Conservation (phyloP, 2,888 invertebrate species). For the Heliconius erato region DNA sequence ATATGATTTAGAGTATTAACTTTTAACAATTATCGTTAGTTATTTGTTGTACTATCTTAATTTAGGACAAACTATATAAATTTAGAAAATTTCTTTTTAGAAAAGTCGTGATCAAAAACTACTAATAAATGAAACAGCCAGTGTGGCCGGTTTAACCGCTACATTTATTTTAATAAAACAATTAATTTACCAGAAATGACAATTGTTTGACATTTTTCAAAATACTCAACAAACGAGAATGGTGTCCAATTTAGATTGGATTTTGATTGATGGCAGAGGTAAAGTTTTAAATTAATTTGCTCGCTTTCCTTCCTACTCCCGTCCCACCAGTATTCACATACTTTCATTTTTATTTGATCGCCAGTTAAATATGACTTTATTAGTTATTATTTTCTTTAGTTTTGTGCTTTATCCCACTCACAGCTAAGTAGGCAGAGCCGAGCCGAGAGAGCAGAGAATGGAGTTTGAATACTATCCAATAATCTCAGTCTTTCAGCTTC, state of each 20-base stretch:
- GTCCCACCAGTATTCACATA: slow-evolving; percentile 6
- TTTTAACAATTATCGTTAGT: no score
- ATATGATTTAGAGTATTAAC: background rate
- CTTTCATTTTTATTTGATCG: slow-evolving; percentile 3
- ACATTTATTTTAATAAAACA: slow-evolving; percentile 34
- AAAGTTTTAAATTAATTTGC: slow-evolving; percentile 74
- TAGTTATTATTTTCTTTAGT: background rate
- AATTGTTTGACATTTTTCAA: slow-evolving; percentile 54
- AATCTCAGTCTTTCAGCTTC: no score
- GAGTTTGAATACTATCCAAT: no score
- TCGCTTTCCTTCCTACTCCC: slow-evolving; percentile 9
- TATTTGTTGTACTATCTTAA: no score
- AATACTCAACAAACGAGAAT: slow-evolving; percentile 65
- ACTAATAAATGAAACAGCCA: background rate
- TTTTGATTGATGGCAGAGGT: slow-evolving; percentile 78
- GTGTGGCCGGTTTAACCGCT: background rate
- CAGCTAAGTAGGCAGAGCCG: background rate
- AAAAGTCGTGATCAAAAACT: background rate
- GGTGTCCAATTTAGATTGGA: slow-evolving; percentile 78
- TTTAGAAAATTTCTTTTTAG: background rate
- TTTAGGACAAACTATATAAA: no score
- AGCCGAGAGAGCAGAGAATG: no score
- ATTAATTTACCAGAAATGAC: slow-evolving; percentile 40
- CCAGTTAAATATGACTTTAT: background rate
- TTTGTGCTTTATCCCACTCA: background rate